These are phyloP conservation scores for Trichopoda pennipes DNA, from an alignment of 2,888 invertebrate species.

Conservation along the genomic window DNA sequence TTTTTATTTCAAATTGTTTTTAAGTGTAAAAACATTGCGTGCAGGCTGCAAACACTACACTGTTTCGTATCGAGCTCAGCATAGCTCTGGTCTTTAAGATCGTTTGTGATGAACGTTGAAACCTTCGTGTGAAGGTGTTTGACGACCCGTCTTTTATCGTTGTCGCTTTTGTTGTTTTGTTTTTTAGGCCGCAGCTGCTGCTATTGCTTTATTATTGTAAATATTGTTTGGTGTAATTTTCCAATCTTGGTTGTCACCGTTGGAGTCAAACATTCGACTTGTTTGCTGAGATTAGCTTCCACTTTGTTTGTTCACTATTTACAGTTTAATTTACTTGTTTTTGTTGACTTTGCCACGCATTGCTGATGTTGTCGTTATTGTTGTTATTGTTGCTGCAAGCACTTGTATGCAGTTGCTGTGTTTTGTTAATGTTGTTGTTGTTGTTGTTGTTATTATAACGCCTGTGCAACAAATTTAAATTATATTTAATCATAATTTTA, in stretches of 20 bases:
- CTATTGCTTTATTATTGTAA: conserved; percentile 36
- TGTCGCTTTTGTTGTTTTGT: conserved; percentile 8
- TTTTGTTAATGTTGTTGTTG: conserved; percentile 19
- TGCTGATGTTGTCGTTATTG: conserved; percentile 17
- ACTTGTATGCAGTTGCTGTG: neutral
- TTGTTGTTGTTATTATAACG: conserved; percentile 38
- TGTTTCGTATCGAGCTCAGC: conserved; percentile 70
- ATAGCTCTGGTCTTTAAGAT: conserved; percentile 69
- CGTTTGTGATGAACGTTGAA: conserved; percentile 62
- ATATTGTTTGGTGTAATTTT: conserved; percentile 44
- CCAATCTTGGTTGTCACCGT: conserved; percentile 53
- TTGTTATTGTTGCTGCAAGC: conserved; percentile 16
- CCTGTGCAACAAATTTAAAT: conserved; percentile 62
- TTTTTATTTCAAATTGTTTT: conserved; percentile 71
- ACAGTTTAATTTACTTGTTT: conserved; percentile 31
- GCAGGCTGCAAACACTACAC: conserved; percentile 70
- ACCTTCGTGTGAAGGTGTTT: conserved; percentile 56
- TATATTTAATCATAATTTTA: conserved; percentile 31
- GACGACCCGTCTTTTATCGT: conserved; percentile 34
- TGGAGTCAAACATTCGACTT: conserved; percentile 51
- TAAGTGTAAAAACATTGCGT: conserved; percentile 14
- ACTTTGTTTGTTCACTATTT: conserved; percentile 52
- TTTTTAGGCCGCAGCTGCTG: neutral
- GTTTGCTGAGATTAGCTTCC: conserved; percentile 18
- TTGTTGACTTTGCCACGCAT: conserved; percentile 10